Conservation (phyloP, 2,797 vertebrate species). For the Malacoctenus gilli region DNA sequence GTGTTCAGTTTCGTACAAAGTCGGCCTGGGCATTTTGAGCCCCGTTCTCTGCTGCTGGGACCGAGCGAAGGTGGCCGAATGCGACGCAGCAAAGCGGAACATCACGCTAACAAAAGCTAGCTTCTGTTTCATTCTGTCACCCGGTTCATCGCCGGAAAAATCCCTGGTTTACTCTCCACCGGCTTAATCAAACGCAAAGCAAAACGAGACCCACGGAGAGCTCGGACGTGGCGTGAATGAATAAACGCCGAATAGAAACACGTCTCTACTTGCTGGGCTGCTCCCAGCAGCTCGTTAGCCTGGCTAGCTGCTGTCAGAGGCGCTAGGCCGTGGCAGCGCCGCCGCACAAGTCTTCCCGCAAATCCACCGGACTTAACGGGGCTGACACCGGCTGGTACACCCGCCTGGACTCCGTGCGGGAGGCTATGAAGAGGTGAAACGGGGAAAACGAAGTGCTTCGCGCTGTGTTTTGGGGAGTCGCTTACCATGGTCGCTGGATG, state of each 20-base stretch:
- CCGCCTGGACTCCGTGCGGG: background rate
- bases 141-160: background rate
- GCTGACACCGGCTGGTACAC: no score
- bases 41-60: no score
- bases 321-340: conserved; percentile 54
- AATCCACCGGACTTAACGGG: no score
- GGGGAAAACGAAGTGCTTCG: rapidly evolving
- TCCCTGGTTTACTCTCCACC: no score
- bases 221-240: background rate
- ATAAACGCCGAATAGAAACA: background rate
- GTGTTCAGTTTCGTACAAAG: no score
- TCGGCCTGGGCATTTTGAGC: no score
- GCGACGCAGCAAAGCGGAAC: conserved; percentile 1
- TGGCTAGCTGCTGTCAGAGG: conserved; percentile 41
- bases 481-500: conserved; percentile 66
- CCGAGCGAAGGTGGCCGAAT: no score
- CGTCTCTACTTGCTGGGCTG: background rate
- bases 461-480: background rate
- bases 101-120: background rate
- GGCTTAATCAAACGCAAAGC: no score
- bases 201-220: no score
- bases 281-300: conserved; percentile 32
- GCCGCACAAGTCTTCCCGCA: no score
- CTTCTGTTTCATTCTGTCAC: background rate
- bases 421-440: background rate